Conservation (phyloP, 2,797 vertebrate species). For the Neopelma chrysocephalum region DNA sequence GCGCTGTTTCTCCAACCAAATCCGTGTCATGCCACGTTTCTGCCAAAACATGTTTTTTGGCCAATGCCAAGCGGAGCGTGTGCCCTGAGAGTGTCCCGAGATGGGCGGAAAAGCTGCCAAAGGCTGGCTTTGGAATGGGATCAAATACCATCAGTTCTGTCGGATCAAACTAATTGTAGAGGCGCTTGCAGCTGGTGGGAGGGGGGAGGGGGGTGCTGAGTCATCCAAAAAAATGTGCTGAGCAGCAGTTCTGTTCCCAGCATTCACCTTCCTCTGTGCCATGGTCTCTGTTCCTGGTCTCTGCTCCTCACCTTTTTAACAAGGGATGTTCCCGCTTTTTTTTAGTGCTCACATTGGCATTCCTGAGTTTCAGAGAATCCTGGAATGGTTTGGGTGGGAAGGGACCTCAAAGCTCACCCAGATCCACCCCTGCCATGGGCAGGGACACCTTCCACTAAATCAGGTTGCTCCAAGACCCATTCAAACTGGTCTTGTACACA, state of each 20-base stretch:
- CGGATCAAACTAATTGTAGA: not conserved
- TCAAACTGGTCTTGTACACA: not conserved
- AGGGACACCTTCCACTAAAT: accelerated
- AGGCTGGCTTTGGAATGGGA: not conserved
- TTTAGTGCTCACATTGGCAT: accelerated
- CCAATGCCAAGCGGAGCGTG: accelerated
- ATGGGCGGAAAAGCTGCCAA: not conserved
- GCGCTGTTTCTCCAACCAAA: accelerated
- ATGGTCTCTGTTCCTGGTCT: not conserved
- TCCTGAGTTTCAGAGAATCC: not conserved
- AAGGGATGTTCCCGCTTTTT: accelerated
- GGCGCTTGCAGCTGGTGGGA: not conserved
- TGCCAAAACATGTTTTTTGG: not conserved
- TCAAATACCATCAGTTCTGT: not conserved
- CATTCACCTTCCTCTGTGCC: accelerated
- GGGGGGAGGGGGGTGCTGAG: not conserved
- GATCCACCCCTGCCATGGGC: accelerated
- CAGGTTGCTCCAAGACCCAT: accelerated
- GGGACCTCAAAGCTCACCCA: not conserved
- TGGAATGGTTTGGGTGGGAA: not conserved
- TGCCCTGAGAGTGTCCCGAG: not conserved
- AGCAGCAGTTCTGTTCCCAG: not conserved
- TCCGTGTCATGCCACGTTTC: accelerated
- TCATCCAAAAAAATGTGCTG: not conserved
- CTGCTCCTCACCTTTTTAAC: not conserved